These are phyloP conservation scores for Microtus oregoni DNA, from an alignment of 2,113 vertebrate genomes.

Conservation along the genomic window DNA sequence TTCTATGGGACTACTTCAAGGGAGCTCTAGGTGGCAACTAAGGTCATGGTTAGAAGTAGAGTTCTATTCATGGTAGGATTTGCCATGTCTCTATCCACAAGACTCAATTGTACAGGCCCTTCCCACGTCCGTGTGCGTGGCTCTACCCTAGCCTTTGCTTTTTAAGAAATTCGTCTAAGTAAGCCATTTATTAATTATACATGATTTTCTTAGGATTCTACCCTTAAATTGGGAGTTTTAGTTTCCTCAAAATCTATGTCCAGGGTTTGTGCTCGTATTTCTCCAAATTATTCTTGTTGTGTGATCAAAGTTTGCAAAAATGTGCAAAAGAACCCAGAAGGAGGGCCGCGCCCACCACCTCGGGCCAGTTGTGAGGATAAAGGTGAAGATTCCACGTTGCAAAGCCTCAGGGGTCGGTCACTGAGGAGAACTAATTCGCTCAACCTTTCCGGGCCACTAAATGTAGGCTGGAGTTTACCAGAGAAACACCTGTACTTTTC, in stretches of 20 bases:
- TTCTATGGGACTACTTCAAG: not conserved
- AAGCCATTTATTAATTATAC: not conserved
- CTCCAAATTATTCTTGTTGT: not conserved
- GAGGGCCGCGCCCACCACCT: not conserved
- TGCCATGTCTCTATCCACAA: not conserved
- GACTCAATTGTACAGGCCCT: not conserved
- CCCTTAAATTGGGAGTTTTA: constrained; percentile 4
- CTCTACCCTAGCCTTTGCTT: not conserved
- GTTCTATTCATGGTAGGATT: not conserved
- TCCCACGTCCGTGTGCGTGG: not conserved
- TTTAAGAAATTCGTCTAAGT: not conserved
- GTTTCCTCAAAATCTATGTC: not conserved
- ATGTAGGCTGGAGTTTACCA: not conserved
- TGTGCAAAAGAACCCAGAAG: not conserved
- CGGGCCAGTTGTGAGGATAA: not conserved
- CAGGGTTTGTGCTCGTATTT: not conserved
- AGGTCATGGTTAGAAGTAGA: not conserved
- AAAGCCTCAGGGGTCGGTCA: no score
- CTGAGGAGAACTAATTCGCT: not conserved
- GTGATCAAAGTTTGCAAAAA: not conserved
- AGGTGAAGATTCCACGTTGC: not conserved
- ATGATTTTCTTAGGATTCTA: not conserved
- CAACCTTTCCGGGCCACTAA: not conserved
- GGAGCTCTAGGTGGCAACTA: constrained; percentile 12
- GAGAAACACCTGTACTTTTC: not conserved